Evolutionary conservation across 2,113 vertebrate species (phyloP).

Genomic region (Eretmochelys imbricata): DNA sequence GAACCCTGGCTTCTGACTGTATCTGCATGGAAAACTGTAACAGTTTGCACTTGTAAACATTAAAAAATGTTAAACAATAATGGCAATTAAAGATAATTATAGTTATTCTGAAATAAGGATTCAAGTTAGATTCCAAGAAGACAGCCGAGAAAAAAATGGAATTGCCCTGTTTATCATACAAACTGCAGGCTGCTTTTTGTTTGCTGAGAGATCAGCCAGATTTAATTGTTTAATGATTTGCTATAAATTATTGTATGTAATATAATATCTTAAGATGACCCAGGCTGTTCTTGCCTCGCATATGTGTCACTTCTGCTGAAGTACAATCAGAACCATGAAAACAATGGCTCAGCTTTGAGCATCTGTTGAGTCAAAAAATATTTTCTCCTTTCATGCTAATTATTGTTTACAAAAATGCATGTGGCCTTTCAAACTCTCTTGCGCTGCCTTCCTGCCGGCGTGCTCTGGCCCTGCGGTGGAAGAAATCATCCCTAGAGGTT

Average conservation of each 20-base stretch:
- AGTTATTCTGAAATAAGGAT: constrained; percentile 58
- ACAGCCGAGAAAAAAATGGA: constrained; percentile 1
- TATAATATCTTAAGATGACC: neutral
- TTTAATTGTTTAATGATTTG: constrained; percentile 56
- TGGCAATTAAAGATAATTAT: constrained; percentile 69
- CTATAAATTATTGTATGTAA: constrained; percentile 34
- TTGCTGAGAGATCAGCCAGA: neutral
- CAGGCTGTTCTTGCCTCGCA: neutral
- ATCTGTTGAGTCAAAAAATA: constrained; percentile 13
- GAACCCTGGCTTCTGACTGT: constrained; percentile 36
- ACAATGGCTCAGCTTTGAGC: neutral
- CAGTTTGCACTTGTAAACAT: constrained; percentile 53
- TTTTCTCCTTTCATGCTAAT: no score
- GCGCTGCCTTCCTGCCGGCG: neutral
- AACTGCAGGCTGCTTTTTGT: constrained; percentile 7
- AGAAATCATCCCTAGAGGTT: neutral
- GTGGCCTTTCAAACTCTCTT: neutral
- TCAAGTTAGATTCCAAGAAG: constrained; percentile 32
- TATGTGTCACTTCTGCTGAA: neutral
- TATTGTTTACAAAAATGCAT: neutral
- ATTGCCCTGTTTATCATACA: constrained; percentile 43
- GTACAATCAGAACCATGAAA: neutral
- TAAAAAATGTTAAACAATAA: constrained; percentile 70
- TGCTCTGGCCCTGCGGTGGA: neutral
- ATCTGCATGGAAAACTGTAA: constrained; percentile 31